Evolutionary conservation across 2,888 invertebrate genomes (phyloP), one percentile per base, ranked within the genome.

Genomic region (Hymenopus coronatus): DNA sequence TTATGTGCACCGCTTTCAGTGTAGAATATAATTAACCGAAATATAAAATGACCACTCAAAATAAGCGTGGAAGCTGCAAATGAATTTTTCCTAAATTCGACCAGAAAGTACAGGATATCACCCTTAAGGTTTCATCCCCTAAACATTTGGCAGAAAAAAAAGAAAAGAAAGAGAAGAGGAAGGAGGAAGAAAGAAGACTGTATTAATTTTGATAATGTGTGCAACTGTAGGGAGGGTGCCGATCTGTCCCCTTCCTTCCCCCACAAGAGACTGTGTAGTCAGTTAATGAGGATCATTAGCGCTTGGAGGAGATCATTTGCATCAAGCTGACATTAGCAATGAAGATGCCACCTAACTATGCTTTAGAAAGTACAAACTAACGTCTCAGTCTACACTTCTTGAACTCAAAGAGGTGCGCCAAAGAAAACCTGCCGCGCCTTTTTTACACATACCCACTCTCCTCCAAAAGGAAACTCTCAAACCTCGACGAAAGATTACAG

Each of bases 271-370:
- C 54, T 70, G 89, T 87, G 88, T 82, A 85, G 88, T 40, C 84
- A 87, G 87, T 89, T 90, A 90, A 90, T 90, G 90, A 89, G 84
- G 25, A 88, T 88, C 90, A 90, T 88, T 90, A 88, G 88, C 88
- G 89, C 85, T 87, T 88, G 46, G 88, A 89, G 84, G 88, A 87
- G 82, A 87, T 87, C 85, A 90, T 90, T 90, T 90, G 90, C 90
- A 90, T 90, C 54, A 87, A 87, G 70, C 54, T 88, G 90, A 85
- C 90, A 89, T 90, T 90, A 90, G 90, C 88, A 85, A 40, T n/a
- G 87, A 84, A 84, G 86, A 86, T 28, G 81, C 27, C 85, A 28
- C 81, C 86, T 70, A 70, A 81, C 81, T 84, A 85, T 46, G 28
- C 85, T 83, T 82, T 82, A 84, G 84, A 28, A 87, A 82, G 82